These are phyloP conservation scores for Macroteleia sp. DNA, from an alignment of 2,888 invertebrate species.

Conservation along the genomic window DNA sequence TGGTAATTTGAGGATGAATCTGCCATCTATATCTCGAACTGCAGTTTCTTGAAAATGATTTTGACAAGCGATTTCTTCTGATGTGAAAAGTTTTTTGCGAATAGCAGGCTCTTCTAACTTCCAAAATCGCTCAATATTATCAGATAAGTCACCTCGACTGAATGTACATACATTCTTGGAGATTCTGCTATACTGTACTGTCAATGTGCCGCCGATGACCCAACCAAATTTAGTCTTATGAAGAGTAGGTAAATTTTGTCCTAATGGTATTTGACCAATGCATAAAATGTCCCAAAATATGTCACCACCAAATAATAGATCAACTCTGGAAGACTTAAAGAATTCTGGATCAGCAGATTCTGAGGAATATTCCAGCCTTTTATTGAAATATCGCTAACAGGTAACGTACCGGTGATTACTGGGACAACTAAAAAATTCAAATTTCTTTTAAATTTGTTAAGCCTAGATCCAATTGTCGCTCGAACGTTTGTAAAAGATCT, in stretches of 20 bases:
- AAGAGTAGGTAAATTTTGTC: background rate
- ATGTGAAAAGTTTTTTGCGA: conserved; percentile 32
- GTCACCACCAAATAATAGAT: background rate
- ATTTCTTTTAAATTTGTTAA: background rate
- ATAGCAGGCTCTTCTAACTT: conserved; percentile 56
- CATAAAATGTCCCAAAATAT: background rate
- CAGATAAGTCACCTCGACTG: background rate
- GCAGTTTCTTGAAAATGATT: background rate
- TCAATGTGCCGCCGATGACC: background rate
- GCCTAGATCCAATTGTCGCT: background rate
- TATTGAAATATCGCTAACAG: background rate
- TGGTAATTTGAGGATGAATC: conserved; percentile 31
- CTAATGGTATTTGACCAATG: background rate
- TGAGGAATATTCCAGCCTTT: background rate
- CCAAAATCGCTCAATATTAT: conserved; percentile 48
- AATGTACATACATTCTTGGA: background rate
- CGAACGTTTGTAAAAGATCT: background rate
- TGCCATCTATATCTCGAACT: conserved; percentile 39
- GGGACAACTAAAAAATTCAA: background rate
- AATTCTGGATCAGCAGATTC: background rate
- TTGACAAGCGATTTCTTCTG: conserved; percentile 32
- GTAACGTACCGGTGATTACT: background rate
- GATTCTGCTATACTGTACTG: background rate
- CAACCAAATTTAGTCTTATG: conserved; percentile 5
- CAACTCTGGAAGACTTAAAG: background rate